phyloP scores from a whole-genome alignment of 2,888 invertebrate species.

The Meliscaeva auricollis region DNA sequence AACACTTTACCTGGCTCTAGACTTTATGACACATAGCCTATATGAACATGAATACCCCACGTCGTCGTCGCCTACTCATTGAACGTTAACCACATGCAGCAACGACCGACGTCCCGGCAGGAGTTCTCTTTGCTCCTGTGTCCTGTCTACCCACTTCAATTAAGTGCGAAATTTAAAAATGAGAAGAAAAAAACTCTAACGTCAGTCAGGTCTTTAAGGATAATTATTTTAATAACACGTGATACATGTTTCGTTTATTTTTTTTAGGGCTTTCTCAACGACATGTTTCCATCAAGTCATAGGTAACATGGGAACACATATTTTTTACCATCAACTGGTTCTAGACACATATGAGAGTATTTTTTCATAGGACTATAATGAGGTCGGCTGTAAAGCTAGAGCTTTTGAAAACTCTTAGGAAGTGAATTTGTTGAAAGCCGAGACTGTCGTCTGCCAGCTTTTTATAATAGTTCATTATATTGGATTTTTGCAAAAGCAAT shows the following conservation, averaged over 20 bases:
- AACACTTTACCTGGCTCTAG: background rate
- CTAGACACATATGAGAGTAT: conserved; percentile 35
- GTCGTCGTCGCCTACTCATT: conserved; percentile 14
- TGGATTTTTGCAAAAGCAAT: conserved; percentile 20
- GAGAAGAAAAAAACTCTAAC: conserved; percentile 17
- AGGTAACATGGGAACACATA: conserved; percentile 9
- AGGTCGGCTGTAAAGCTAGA: conserved; percentile 55
- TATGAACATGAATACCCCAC: background rate
- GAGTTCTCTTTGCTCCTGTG: conserved; percentile 28
- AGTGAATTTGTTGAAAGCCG: conserved; percentile 57
- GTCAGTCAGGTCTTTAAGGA: conserved; percentile 57
- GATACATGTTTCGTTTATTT: conserved; percentile 20
- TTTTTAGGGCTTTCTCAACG: conserved; percentile 16
- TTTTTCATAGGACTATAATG: conserved; percentile 46
- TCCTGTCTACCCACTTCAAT: conserved; percentile 43
- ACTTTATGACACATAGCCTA: conserved; percentile 15
- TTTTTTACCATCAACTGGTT: conserved; percentile 2
- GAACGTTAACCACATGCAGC: conserved; percentile 10
- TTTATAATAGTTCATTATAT: conserved; percentile 59
- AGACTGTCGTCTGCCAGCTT: conserved; percentile 52
- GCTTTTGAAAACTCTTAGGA: conserved; percentile 46
- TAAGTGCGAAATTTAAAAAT: conserved; percentile 46
- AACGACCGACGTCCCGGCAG: conserved; percentile 3
- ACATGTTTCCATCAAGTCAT: conserved; percentile 48
- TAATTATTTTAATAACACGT: conserved; percentile 68